A percentile compares a stretch with the other conserved stretches of the same genome.
phyloP scores from a whole-genome alignment of 2,888 invertebrate genomes.

The Poecilus cupreus region DNA sequence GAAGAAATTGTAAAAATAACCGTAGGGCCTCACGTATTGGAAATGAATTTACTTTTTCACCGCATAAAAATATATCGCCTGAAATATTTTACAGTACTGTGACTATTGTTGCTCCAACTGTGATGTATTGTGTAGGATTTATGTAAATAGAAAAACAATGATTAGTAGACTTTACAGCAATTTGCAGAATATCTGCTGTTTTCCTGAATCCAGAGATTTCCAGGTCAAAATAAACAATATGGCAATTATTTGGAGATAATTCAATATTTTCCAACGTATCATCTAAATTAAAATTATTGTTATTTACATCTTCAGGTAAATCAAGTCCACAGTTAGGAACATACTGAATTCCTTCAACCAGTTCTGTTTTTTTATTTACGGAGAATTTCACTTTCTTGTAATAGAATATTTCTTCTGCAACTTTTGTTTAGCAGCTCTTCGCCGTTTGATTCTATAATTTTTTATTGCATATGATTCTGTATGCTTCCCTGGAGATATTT shows the following conservation, averaged over 20 bases:
- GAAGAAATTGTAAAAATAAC: too few relatives aligned
- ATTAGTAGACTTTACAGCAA: neutral
- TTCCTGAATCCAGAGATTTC: neutral
- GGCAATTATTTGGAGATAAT: neutral
- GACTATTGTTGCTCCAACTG: neutral
- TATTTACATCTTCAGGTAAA: neutral
- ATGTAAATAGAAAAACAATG: neutral
- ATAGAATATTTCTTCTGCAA: constrained; percentile 1
- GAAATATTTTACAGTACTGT: neutral
- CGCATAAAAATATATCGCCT: neutral
- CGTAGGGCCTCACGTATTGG: too few relatives aligned
- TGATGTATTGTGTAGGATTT: neutral
- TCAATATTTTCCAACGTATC: neutral
- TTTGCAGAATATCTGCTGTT: neutral
- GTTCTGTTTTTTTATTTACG: neutral
- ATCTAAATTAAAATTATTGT: neutral
- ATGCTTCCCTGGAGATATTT: constrained; percentile 58
- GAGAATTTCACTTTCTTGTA: neutral
- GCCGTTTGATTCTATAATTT: neutral
- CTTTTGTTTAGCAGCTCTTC: constrained; percentile 2
- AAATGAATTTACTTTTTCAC: neutral
- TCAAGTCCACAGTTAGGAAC: neutral
- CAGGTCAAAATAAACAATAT: neutral
- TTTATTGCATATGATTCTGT: constrained; percentile 37
- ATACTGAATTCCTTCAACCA: neutral